Evolutionary conservation across 2,113 vertebrate species (phyloP), one percentile per base, ranked within the genome.

Genomic region (Athene cunicularia): DNA sequence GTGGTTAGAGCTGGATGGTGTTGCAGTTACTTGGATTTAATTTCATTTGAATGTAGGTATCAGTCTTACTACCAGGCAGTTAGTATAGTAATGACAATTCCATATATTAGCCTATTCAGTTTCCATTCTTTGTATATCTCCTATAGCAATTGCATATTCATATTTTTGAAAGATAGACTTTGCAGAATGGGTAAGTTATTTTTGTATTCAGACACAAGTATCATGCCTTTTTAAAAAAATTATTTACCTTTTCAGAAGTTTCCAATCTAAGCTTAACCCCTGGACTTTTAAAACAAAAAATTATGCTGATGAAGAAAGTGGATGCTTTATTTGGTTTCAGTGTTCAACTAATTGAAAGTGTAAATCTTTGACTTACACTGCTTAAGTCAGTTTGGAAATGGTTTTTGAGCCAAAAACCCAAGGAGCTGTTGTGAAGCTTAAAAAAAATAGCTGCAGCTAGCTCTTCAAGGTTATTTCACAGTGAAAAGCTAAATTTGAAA

Each of bases 401-500:
- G 14, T 21, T 64, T 62, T 45, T 53, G 27, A 90, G 20, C 14
- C n/a, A 63, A 27, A 62, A 30, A 67, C 11, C 24, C 43, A 37
- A 71, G 87, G 37, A 90, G 56, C 35, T 83, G 15, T 66, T 71
- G 19, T 56, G 49, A 91, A 72, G 62, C 28, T 75, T 71, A 53
- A 71, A 94, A 70, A 79, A 79, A 76, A 35, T 53, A 55, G 21
- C 76, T 89, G 22, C 45, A 59, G 21, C 64, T 49, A 73, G 49
- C 55, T 73, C 27, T 92, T 87, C 55, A 87, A 87, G 73, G 68
- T 56, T 95, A 84, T 90, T 96, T 95, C 68, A 90, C 59, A 81
- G 68, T 70, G 64, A 95, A 95, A 83, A 80, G 63, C 76, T 90
- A 64, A 84, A 93, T 93, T 77, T 87, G 85, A 81, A 92, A 95